Percentiles rank a stretch among this genome's conserved stretches.
phyloP scores from a whole-genome alignment of 1,140 invertebrate genomes.

The Eufriesea mexicana region DNA sequence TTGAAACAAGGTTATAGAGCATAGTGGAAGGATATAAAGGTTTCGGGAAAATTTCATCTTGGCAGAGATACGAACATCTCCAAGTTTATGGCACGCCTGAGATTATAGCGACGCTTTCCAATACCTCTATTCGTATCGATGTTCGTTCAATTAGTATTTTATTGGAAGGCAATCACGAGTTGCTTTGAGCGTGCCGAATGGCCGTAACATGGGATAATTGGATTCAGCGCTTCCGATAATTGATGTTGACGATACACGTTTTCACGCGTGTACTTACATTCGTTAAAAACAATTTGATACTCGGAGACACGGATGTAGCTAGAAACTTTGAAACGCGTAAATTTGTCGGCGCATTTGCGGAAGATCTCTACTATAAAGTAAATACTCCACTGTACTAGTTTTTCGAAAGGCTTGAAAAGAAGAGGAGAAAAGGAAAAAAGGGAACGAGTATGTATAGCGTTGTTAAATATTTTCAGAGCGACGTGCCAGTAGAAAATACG shows the following conservation, averaged over 20 bases:
- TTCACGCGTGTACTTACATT: constrained; percentile 36
- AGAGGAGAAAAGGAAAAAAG: neutral
- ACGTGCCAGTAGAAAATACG: too few species aligned
- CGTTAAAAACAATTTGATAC: constrained; percentile 5
- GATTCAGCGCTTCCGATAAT: constrained; percentile 66
- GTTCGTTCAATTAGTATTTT: constrained; percentile 62
- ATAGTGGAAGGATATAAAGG: too few species aligned
- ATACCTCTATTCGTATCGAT: neutral
- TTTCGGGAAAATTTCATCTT: neutral
- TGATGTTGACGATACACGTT: constrained; percentile 49
- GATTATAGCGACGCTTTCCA: constrained; percentile 8
- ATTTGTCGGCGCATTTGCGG: neutral
- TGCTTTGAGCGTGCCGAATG: constrained; percentile 45
- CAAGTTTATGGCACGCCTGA: neutral
- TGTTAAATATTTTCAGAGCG: neutral
- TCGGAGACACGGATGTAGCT: neutral
- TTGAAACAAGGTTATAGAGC: too few species aligned
- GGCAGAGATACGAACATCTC: neutral
- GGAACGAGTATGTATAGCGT: neutral
- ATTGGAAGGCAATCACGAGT: constrained; percentile 58
- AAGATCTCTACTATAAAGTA: too few species aligned
- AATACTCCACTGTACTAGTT: too few species aligned
- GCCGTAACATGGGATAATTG: constrained; percentile 62
- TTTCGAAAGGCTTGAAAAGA: neutral
- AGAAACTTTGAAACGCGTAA: neutral